These are phyloP conservation scores for Meteorus cinctellus DNA, from an alignment of 2,888 invertebrate species.

Conservation along the genomic window DNA sequence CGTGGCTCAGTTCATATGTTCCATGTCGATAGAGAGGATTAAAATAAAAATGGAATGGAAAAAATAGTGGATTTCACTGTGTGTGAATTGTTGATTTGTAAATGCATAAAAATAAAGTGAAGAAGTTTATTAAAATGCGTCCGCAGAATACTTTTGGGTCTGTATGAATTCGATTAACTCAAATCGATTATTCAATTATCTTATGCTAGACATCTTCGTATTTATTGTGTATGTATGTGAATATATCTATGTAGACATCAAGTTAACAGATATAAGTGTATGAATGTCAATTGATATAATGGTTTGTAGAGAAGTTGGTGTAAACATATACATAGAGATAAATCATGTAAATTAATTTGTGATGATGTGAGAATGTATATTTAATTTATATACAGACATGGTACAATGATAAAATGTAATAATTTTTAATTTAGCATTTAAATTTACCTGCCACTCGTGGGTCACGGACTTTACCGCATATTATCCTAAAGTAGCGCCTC, in stretches of 20 bases:
- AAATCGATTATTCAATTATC: slow-evolving; percentile 43
- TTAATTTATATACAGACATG: background rate
- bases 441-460: slow-evolving; percentile 54
- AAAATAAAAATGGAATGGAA: background rate
- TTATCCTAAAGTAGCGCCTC: slow-evolving; percentile 51
- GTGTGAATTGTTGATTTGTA: background rate
- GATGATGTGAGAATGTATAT: slow-evolving; percentile 17
- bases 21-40: background rate
- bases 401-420: background rate
- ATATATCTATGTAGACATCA: slow-evolving; percentile 14
- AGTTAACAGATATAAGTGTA: slow-evolving; percentile 11
- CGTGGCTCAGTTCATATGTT: background rate
- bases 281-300: slow-evolving; percentile 16
- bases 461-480: slow-evolving; percentile 54
- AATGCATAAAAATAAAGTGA: background rate
- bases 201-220: slow-evolving; percentile 23
- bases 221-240: background rate
- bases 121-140: background rate
- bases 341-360: slow-evolving; percentile 24
- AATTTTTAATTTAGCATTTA: background rate
- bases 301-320: background rate
- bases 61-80: background rate
- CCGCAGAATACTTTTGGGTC: slow-evolving; percentile 20
- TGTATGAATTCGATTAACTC: slow-evolving; percentile 26
- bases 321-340: background rate